Percentiles rank a stretch among this genome's conserved stretches.
phyloP scores from a whole-genome alignment of 2,797 vertebrate genomes.

The Potorous gilbertii region DNA sequence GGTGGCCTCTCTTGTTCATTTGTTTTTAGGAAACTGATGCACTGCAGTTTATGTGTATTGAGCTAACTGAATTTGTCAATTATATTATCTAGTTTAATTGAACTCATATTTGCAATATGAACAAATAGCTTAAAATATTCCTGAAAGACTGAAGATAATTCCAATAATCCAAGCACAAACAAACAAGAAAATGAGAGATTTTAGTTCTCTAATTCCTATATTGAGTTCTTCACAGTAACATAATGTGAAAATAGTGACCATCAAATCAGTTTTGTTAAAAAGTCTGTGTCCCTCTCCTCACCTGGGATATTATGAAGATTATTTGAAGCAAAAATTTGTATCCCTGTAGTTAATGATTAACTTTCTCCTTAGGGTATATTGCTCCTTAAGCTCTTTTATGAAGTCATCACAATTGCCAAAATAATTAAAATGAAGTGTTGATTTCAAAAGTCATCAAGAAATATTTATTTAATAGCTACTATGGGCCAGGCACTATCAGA shows the following conservation, averaged over 20 bases:
- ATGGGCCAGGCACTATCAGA: not conserved
- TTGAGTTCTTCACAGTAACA: not conserved
- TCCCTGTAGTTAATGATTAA: not conserved
- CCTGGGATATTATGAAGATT: not conserved
- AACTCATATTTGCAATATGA: not conserved
- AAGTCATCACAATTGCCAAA: not conserved
- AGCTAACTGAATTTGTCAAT: not conserved
- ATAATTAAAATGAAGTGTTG: not conserved
- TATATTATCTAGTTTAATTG: not conserved
- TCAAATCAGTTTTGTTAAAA: not conserved
- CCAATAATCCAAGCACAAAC: not conserved
- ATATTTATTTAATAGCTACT: not conserved
- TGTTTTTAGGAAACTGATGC: not conserved
- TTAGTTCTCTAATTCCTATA: not conserved
- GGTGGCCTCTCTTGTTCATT: not conserved
- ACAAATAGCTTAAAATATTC: not conserved
- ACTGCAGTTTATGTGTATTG: not conserved
- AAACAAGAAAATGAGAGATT: not conserved
- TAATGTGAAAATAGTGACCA: not conserved
- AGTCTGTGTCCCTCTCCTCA: not conserved
- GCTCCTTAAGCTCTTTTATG: not conserved
- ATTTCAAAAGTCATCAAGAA: not conserved
- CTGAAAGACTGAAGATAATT: not conserved
- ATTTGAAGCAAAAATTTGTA: not conserved
- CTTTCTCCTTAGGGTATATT: not conserved